Evolutionary conservation across 1,140 invertebrate species (phyloP).

Genomic region (Hyles euphorbiae): DNA sequence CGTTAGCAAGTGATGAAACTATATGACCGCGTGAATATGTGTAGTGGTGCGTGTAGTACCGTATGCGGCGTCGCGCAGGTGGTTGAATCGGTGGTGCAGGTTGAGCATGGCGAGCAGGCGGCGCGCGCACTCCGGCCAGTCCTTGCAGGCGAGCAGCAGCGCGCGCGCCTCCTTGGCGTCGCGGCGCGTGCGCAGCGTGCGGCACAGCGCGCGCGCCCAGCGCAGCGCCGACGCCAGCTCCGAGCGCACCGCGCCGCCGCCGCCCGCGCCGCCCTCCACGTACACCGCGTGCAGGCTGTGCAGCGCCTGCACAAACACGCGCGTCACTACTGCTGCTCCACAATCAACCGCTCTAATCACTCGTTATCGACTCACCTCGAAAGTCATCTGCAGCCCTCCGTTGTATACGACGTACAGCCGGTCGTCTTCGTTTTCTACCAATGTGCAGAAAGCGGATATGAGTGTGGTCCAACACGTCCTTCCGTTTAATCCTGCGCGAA

Average conservation of each 20-base stretch:
- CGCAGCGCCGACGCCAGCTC: conserved; percentile 90
- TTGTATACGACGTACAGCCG: conserved; percentile 91
- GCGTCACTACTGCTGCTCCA: not conserved
- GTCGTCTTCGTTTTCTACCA: conserved; percentile 93
- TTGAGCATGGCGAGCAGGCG: conserved; percentile 92
- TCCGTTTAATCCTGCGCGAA: conserved; percentile 83
- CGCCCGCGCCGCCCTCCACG: conserved; percentile 92
- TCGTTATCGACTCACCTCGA: conserved; percentile 79
- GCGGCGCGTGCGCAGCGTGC: conserved; percentile 80
- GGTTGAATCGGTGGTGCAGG: conserved; percentile 89
- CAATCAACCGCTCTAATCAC: not conserved
- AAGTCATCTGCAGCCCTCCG: conserved; percentile 89
- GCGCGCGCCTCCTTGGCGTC: conserved; percentile 81
- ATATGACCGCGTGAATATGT: too few species aligned
- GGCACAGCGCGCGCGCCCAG: conserved; percentile 84
- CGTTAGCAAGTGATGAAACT: not conserved
- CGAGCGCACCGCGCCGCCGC: conserved; percentile 80
- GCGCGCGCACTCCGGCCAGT: conserved; percentile 88
- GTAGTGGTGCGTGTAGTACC: conserved; percentile 64
- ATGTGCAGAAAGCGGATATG: conserved; percentile 89
- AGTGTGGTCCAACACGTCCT: conserved; percentile 92
- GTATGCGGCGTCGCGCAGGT: conserved; percentile 87
- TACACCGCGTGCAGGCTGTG: conserved; percentile 95
- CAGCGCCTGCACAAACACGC: conserved; percentile 78
- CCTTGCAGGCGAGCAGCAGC: conserved; percentile 83